These are phyloP conservation scores for Mola mola DNA, from an alignment of 2,113 vertebrate genomes.

Conservation along the genomic window DNA sequence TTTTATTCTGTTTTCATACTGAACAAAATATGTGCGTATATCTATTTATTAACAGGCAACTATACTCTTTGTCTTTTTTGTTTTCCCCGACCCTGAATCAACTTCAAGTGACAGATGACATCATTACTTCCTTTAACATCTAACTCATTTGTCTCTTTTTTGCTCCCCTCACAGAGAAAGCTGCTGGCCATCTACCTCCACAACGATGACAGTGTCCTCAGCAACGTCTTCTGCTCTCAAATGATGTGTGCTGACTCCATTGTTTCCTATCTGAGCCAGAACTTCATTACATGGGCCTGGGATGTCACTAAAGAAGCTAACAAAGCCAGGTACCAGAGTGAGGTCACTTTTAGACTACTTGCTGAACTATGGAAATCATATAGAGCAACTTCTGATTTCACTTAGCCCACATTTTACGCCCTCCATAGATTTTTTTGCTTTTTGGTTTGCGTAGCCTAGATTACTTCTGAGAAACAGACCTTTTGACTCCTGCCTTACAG, in stretches of 20 bases:
- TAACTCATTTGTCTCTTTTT: not conserved
- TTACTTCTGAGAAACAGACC: constrained; percentile 76
- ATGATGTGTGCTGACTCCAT: constrained; percentile 99
- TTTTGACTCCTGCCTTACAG: constrained; percentile 48
- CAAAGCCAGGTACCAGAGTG: constrained; percentile 89
- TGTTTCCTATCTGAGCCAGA: constrained; percentile 98
- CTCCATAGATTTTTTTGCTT: constrained; percentile 71
- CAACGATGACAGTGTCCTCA: constrained; percentile 97
- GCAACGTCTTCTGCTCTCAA: constrained; percentile 99
- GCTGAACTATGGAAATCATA: no score
- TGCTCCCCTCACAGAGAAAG: constrained; percentile 88
- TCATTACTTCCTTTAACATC: not conserved
- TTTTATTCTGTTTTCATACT: constrained; percentile 1
- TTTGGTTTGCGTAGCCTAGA: constrained; percentile 71
- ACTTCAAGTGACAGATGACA: no score
- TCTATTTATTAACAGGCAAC: not conserved
- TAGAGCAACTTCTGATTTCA: constrained; percentile 84
- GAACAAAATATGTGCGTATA: not conserved
- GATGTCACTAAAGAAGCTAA: constrained; percentile 98
- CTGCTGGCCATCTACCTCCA: constrained; percentile 99
- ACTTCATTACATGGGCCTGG: constrained; percentile 99
- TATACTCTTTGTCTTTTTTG: not conserved
- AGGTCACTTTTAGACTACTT: not conserved
- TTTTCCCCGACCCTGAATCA: no score
- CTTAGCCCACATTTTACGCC: constrained; percentile 66